Conservation (phyloP, 2,113 vertebrate genomes). For the Ranitomeya variabilis region DNA sequence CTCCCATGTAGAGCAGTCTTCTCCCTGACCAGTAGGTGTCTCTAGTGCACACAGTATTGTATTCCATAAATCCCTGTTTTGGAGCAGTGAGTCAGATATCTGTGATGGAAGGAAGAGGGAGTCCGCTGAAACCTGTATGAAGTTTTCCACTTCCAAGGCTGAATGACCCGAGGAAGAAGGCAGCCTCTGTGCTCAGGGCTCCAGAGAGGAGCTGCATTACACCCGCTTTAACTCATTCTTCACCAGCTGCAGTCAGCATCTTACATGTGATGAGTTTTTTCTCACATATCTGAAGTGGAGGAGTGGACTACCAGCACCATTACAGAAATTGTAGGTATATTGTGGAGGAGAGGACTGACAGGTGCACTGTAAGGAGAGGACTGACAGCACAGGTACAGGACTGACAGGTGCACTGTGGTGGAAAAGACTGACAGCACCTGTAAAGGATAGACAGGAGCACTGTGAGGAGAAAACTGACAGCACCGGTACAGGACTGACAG, state of each 20-base stretch:
- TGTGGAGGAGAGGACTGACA: too few species aligned
- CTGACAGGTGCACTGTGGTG: neutral
- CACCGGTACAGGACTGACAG: too few species aligned
- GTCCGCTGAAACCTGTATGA: conserved; percentile 32
- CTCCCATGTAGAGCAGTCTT: neutral
- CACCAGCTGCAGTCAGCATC: neutral
- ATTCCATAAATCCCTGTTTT: conserved; percentile 16
- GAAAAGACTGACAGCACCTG: too few species aligned
- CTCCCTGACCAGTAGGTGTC: conserved; percentile 37
- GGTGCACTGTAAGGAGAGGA: too few species aligned
- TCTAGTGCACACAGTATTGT: neutral
- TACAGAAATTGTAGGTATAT: too few species aligned
- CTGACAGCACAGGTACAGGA: neutral
- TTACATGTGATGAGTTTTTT: conserved; percentile 19
- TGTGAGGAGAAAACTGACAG: too few species aligned
- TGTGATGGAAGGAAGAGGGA: conserved; percentile 42
- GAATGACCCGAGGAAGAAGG: conserved; percentile 29
- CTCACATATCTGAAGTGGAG: neutral
- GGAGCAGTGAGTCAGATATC: conserved; percentile 40
- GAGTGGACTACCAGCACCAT: neutral
- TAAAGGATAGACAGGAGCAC: too few species aligned
- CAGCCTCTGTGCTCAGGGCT: conserved; percentile 11
- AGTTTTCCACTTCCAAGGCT: conserved; percentile 46
- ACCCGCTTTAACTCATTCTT: neutral
- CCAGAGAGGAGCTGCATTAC: neutral